phyloP scores from a whole-genome alignment of 2,888 invertebrate species.

The Synanthedon andrenaeformis region DNA sequence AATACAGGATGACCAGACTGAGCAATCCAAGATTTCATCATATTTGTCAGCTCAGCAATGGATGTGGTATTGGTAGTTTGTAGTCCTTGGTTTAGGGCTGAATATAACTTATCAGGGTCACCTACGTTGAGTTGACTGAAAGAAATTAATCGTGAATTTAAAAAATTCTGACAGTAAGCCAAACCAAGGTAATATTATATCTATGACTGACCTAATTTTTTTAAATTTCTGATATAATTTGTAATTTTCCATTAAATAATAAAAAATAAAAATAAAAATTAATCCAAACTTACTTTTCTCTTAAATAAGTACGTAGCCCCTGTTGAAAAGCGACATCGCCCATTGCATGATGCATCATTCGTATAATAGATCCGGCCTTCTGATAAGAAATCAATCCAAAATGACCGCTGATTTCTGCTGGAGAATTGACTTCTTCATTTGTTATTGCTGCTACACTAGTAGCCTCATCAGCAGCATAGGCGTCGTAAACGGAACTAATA shows the following conservation, averaged over 20 bases:
- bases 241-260: too few species aligned
- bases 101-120: conserved; percentile 59
- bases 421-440: conserved; percentile 66
- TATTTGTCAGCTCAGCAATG: conserved; percentile 15
- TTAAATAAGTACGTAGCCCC: conserved; percentile 44
- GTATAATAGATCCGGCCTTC: conserved; percentile 71
- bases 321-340: conserved; percentile 38
- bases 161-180: too few species aligned
- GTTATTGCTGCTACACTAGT: conserved; percentile 67
- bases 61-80: conserved; percentile 20
- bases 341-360: conserved; percentile 60
- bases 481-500: conserved; percentile 74
- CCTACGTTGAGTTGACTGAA: conserved; percentile 50
- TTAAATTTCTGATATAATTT: too few species aligned
- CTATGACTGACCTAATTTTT: too few species aligned
- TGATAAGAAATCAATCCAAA: conserved; percentile 78
- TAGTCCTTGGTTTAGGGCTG: conserved; percentile 45
- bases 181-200: too few species aligned
- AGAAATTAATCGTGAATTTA: conserved; percentile 2
- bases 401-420: conserved; percentile 71
- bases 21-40: conserved; percentile 53
- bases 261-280: too few species aligned
- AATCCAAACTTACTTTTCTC: conserved; percentile 51
- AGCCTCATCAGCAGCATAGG: conserved; percentile 70
- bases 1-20: conserved; percentile 52